These are phyloP conservation scores for Fringilla coelebs DNA, from an alignment of 2,797 vertebrate genomes.

Conservation along the genomic window DNA sequence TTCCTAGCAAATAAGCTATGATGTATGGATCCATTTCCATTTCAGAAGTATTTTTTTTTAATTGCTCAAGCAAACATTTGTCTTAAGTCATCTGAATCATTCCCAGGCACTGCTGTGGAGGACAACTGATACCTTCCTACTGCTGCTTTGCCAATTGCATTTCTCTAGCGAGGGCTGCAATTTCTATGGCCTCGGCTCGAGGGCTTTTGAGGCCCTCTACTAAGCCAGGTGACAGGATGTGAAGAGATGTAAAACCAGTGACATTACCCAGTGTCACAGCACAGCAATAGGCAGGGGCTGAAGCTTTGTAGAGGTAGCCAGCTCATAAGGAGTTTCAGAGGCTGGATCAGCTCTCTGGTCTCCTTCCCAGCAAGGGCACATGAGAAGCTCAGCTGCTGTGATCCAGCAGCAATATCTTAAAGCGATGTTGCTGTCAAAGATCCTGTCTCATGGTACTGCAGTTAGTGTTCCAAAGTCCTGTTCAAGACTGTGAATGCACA, in stretches of 20 bases:
- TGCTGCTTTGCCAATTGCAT: background rate
- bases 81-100: background rate
- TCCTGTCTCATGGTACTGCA: background rate
- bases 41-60: background rate
- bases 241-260: background rate
- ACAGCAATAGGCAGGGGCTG: background rate
- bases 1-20: background rate
- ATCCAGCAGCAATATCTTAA: background rate
- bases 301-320: background rate
- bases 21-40: background rate
- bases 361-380: fast-evolving
- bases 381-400: background rate
- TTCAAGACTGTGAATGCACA: background rate
- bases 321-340: background rate
- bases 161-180: background rate
- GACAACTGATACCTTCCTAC: background rate
- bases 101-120: background rate
- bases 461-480: background rate
- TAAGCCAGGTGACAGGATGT: background rate
- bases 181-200: background rate
- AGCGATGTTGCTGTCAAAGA: background rate
- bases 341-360: background rate
- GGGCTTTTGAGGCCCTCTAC: background rate
- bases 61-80: background rate
- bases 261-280: background rate